Evolutionary conservation across 2,888 invertebrate genomes (phyloP).

Genomic region (Leptothorax acervorum): DNA sequence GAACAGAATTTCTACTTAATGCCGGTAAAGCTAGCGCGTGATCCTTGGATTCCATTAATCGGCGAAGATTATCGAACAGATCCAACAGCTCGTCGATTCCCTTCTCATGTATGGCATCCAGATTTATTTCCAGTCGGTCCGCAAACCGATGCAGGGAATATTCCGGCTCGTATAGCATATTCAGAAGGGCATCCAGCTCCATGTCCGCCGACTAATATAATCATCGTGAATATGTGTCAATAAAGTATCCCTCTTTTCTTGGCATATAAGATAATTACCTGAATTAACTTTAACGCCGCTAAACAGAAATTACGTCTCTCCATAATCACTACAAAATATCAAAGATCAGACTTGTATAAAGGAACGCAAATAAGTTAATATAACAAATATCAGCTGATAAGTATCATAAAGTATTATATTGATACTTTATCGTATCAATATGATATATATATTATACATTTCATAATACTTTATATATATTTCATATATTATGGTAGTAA

Average conservation of each 20-base stretch:
- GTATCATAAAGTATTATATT: no score
- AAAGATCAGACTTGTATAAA: not conserved
- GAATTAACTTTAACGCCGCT: constrained; percentile 92
- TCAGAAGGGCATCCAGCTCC: constrained; percentile 90
- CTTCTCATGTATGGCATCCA: constrained; percentile 88
- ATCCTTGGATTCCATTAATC: constrained; percentile 87
- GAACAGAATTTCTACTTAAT: constrained; percentile 84
- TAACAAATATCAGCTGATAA: constrained; percentile 19
- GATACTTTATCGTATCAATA: no score
- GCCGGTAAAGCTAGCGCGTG: constrained; percentile 77
- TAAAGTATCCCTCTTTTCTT: not conserved
- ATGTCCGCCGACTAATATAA: constrained; percentile 90
- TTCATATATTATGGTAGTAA: no score
- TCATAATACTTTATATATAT: not conserved
- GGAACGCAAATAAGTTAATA: not conserved
- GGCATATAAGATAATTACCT: constrained; percentile 85
- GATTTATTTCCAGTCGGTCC: constrained; percentile 88
- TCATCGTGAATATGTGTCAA: not conserved
- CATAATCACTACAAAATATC: constrained; percentile 85
- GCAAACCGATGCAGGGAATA: constrained; percentile 88
- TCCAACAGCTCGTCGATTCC: constrained; percentile 88
- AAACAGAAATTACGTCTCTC: constrained; percentile 93
- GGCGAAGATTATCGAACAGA: constrained; percentile 89
- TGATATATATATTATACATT: no score
- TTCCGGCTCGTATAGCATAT: constrained; percentile 88